Evolutionary conservation across 1,140 invertebrate genomes (phyloP), one percentile per base, ranked within the genome.

Genomic region (Drosophila carrolli): DNA sequence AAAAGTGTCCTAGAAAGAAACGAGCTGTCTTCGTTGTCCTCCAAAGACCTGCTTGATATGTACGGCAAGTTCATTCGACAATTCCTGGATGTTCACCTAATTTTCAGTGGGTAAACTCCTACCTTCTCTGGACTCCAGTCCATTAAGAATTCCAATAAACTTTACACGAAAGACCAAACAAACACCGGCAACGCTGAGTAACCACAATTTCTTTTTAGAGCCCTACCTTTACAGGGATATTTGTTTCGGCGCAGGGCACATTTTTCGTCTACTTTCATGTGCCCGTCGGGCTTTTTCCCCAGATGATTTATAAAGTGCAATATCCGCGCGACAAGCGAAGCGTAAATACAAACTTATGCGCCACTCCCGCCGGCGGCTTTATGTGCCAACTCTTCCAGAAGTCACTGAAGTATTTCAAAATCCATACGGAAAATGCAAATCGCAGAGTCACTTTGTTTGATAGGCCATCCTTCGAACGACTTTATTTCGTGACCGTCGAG

Each of bases 261-360:
- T 75, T 61, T 61, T 56, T 81, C 51, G 65, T 65, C 71, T 65
- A 63, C 56, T 53, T 70, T 16, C 16, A 16, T 16, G 16, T 16
- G 16, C 16, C 16, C 16, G 0, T 16, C 14, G 35, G 44, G 40
- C 60, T 37, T 37, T 75, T 6, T 37, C 59, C 82, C 82, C 66
- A 56, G 62, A 66, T 88, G 83, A 83, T 83, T 75, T 82, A 86
- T 86, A 83, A 88, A 88, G 82, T 86, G 82, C 82, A 86, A 79
- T 86, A 88, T 72, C 67, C 71, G 47, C 35, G 79, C 62, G 60
- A 58, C 79, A 58, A 66, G 38, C 71, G 51, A 63, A 88, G 66
- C 79, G 80, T 73, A 71, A 75, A 70, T 73, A 73, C 75, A 82
- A 79, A 88, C 82, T 79, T 63, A 61, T 51, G 70, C 54, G 48